Evolutionary conservation across 2,797 vertebrate genomes (phyloP).

Genomic region (Euthynnus affinis): DNA sequence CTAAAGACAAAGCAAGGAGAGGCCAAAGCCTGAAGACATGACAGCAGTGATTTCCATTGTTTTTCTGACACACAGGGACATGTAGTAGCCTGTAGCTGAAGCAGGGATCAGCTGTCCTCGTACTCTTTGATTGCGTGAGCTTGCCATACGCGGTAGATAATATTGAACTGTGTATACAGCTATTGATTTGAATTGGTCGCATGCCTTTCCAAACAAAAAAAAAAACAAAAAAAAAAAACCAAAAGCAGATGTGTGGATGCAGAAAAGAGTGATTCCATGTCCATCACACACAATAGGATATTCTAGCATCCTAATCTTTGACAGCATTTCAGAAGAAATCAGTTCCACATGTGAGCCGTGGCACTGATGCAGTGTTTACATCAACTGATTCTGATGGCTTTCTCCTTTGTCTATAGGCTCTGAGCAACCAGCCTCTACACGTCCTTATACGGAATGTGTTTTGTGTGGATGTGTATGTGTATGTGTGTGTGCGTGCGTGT

Average conservation of each 20-base stretch:
- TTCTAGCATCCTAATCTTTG: slow-evolving; percentile 37
- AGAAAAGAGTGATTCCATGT: slow-evolving; percentile 34
- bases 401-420: slow-evolving; percentile 29
- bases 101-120: slow-evolving; percentile 45
- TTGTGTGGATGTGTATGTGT: slow-evolving; percentile 9
- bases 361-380: slow-evolving; percentile 48
- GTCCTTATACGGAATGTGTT: not conserved
- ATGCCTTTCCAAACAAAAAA: slow-evolving; percentile 36
- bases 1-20: slow-evolving; percentile 59
- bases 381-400: slow-evolving; percentile 38
- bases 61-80: slow-evolving; percentile 60
- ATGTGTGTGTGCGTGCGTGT: slow-evolving; percentile 27
- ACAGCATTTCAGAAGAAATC: slow-evolving; percentile 54
- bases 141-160: slow-evolving; percentile 25
- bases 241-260: slow-evolving; percentile 59
- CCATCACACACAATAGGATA: slow-evolving; percentile 45
- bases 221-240: slow-evolving; percentile 36
- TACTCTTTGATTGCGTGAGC: slow-evolving; percentile 35
- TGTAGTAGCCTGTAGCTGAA: slow-evolving; percentile 72
- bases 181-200: slow-evolving; percentile 59
- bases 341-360: slow-evolving; percentile 56
- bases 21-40: slow-evolving; percentile 61
- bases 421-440: slow-evolving; percentile 2
- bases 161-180: slow-evolving; percentile 40
- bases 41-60: slow-evolving; percentile 67